Evolutionary conservation across 2,888 invertebrate species (phyloP).

Genomic region (Malacosoma neustria): DNA sequence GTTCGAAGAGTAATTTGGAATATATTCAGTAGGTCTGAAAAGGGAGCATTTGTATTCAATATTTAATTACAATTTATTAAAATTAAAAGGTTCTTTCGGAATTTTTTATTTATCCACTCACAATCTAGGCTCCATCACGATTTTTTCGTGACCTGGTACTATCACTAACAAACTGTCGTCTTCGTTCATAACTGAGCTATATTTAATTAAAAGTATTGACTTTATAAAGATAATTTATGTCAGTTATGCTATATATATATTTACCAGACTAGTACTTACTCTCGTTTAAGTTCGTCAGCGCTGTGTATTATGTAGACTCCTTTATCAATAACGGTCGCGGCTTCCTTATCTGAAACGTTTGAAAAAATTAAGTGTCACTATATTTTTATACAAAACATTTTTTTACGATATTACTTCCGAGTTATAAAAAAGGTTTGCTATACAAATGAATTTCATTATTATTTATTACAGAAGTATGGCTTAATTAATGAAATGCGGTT

Average conservation of each 20-base stretch:
- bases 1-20: conserved; percentile 14
- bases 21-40: conserved; percentile 22
- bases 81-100: too few relatives aligned
- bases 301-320: conserved; percentile 33
- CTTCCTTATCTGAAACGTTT: conserved; percentile 40
- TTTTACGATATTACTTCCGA: not conserved
- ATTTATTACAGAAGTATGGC: too few relatives aligned
- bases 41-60: conserved; percentile 3
- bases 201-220: conserved; percentile 14
- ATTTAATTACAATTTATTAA: conserved; percentile 2
- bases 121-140: conserved; percentile 25
- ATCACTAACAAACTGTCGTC: conserved; percentile 38
- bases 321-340: conserved; percentile 32
- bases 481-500: too few relatives aligned
- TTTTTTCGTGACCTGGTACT: conserved; percentile 22
- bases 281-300: conserved; percentile 42
- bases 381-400: conserved; percentile 13
- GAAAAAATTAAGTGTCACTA: conserved; percentile 17
- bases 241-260: conserved; percentile 8
- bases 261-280: conserved; percentile 33
- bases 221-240: conserved; percentile 14
- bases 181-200: conserved; percentile 43
- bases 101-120: too few relatives aligned
- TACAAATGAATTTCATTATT: not conserved
- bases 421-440: not conserved